These are phyloP conservation scores for Amia ocellicauda DNA, from an alignment of 2,113 vertebrate genomes.

Conservation along the genomic window DNA sequence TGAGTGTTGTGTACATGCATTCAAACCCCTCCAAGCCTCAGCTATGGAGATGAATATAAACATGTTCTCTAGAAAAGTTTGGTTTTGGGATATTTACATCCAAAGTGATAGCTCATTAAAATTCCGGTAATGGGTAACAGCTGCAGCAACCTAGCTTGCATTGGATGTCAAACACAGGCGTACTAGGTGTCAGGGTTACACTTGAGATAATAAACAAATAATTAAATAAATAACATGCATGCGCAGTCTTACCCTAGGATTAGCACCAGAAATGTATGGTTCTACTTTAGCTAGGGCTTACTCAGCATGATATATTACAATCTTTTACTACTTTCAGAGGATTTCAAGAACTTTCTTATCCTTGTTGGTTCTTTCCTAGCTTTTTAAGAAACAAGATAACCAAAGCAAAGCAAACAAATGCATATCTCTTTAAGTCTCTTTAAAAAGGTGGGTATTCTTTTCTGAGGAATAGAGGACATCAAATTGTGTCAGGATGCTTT, in stretches of 20 bases:
- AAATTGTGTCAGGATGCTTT: too few relatives aligned
- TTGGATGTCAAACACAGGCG: too few relatives aligned
- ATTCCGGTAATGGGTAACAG: neutral
- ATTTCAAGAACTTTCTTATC: neutral
- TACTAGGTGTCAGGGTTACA: neutral
- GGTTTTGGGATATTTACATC: neutral
- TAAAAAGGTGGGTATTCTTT: too few relatives aligned
- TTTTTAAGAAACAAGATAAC: neutral
- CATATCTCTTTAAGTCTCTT: too few relatives aligned
- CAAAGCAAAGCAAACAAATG: neutral
- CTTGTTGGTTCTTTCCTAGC: neutral
- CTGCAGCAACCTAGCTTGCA: neutral
- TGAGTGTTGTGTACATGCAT: slow-evolving; percentile 27
- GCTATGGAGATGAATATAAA: neutral
- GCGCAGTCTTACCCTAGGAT: neutral
- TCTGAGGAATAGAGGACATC: too few relatives aligned
- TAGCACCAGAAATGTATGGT: neutral
- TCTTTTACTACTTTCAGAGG: neutral
- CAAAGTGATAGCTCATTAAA: neutral
- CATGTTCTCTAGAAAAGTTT: slow-evolving; percentile 1
- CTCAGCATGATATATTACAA: slow-evolving; percentile 64
- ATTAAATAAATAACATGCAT: neutral
- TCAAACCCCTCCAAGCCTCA: slow-evolving; percentile 14
- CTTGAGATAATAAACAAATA: neutral
- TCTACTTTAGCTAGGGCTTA: slow-evolving; percentile 44